These are phyloP conservation scores for Maccullochella peelii DNA, from an alignment of 2,113 vertebrate species.

Conservation along the genomic window DNA sequence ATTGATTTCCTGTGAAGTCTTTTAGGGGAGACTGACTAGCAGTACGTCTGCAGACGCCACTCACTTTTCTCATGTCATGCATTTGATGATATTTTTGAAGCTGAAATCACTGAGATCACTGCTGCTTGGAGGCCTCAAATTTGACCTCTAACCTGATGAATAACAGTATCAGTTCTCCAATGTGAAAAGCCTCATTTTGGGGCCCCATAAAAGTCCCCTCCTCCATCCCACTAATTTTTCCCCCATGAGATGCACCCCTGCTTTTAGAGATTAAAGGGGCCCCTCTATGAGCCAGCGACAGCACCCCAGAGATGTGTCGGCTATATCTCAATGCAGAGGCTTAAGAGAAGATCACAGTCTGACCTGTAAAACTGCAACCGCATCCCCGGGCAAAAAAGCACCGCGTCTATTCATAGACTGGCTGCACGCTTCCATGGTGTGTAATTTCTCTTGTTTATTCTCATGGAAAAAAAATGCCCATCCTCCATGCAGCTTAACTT, in stretches of 20 bases:
- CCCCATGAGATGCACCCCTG: slow-evolving; percentile 21
- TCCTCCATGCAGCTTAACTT: slow-evolving; percentile 62
- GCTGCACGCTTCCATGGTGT: slow-evolving; percentile 71
- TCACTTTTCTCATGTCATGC: slow-evolving; percentile 33
- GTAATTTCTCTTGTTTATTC: slow-evolving; percentile 83
- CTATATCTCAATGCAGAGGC: slow-evolving; percentile 51
- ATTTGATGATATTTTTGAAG: slow-evolving; percentile 34
- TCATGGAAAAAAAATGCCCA: slow-evolving; percentile 57
- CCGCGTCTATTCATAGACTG: slow-evolving; percentile 81
- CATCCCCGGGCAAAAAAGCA: slow-evolving; percentile 72
- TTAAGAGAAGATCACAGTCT: slow-evolving; percentile 69
- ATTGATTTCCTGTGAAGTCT: slow-evolving; percentile 72
- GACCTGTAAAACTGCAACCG: slow-evolving; percentile 82
- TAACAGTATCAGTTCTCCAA: slow-evolving; percentile 6
- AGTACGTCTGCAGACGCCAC: slow-evolving; percentile 34
- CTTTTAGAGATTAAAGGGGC: slow-evolving; percentile 51
- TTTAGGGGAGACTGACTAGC: slow-evolving; percentile 58
- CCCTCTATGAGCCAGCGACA: slow-evolving; percentile 1
- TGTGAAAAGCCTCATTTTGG: not conserved
- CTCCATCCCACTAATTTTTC: not conserved
- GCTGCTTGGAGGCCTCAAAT: not conserved
- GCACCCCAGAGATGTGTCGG: slow-evolving; percentile 48
- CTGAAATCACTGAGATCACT: not conserved
- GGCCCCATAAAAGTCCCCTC: not conserved
- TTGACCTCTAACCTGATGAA: not conserved